A percentile compares a stretch with the other conserved stretches of the same genome.
Conservation (phyloP, 1,140 invertebrate species). For the Penaeus indicus region DNA sequence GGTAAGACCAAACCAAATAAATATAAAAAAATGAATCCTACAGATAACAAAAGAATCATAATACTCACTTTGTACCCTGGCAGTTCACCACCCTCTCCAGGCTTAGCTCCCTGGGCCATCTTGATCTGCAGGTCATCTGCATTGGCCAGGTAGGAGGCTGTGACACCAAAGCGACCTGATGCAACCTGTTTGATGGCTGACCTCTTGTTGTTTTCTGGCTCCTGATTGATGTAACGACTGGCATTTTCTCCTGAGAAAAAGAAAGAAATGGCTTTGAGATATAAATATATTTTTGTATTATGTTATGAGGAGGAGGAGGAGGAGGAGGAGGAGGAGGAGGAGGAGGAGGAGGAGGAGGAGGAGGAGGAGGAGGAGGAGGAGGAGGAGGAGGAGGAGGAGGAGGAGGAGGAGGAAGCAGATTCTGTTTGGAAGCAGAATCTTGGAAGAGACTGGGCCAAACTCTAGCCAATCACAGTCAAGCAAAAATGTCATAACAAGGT, state of each 20-base stretch:
- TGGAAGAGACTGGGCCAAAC: too few species aligned
- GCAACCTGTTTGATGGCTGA: constrained; percentile 88
- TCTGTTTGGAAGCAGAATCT: too few species aligned
- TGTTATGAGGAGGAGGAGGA: neutral
- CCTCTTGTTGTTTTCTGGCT: constrained; percentile 78
- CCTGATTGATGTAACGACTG: constrained; percentile 86
- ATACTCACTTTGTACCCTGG: constrained; percentile 82
- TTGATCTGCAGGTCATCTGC: constrained; percentile 97
- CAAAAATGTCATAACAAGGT: too few species aligned
- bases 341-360: neutral
- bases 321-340: too few species aligned
- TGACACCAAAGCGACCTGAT: constrained; percentile 97
- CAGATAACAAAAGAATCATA: neutral
- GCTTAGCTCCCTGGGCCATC: constrained; percentile 99
- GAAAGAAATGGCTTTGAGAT: constrained; percentile 68
- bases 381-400: neutral
- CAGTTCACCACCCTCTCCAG: constrained; percentile 94
- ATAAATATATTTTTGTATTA: constrained; percentile 11
- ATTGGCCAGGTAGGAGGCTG: constrained; percentile 95
- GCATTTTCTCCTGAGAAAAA: constrained; percentile 79
- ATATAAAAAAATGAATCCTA: neutral
- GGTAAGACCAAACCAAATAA: too few species aligned
- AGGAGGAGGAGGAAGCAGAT: too few species aligned
- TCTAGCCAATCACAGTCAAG: too few species aligned
- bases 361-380: too few species aligned